Conservation (phyloP, 2,888 invertebrate genomes). For the Glaucopsyche alexis region DNA sequence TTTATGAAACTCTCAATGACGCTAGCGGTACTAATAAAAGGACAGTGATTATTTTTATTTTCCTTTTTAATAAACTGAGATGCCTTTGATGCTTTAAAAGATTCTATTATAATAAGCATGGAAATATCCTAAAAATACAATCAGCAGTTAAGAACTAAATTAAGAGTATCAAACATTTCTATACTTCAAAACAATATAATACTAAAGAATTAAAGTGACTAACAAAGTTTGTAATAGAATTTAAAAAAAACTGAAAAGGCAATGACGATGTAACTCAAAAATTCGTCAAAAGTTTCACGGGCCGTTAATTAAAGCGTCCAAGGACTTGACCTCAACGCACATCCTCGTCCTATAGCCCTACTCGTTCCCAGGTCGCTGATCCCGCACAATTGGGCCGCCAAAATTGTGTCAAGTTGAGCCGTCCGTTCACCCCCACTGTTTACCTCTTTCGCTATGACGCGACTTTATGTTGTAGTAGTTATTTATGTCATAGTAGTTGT, state of each 20-base stretch:
- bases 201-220: too few species aligned
- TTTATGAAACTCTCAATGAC: slow-evolving; percentile 72
- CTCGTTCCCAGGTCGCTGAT: slow-evolving; percentile 68
- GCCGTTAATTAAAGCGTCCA: slow-evolving; percentile 23
- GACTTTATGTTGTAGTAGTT: slow-evolving; percentile 34
- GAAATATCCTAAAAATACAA: background rate
- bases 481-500: background rate
- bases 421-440: slow-evolving; percentile 68
- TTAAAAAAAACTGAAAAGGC: background rate
- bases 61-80: background rate
- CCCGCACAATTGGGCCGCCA: slow-evolving; percentile 72
- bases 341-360: slow-evolving; percentile 49
- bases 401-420: slow-evolving; percentile 79
- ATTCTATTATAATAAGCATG: background rate
- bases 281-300: slow-evolving; percentile 22
- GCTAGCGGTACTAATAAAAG: slow-evolving; percentile 56
- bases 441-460: slow-evolving; percentile 55
- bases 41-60: slow-evolving; percentile 41
- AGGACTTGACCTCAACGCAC: slow-evolving; percentile 31
- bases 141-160: background rate
- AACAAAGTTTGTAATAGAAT: background rate
- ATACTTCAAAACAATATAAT: background rate
- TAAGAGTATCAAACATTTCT: background rate
- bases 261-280: background rate
- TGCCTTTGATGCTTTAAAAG: background rate